phyloP scores from a whole-genome alignment of 2,797 vertebrate genomes.

The Hydrophis major region DNA sequence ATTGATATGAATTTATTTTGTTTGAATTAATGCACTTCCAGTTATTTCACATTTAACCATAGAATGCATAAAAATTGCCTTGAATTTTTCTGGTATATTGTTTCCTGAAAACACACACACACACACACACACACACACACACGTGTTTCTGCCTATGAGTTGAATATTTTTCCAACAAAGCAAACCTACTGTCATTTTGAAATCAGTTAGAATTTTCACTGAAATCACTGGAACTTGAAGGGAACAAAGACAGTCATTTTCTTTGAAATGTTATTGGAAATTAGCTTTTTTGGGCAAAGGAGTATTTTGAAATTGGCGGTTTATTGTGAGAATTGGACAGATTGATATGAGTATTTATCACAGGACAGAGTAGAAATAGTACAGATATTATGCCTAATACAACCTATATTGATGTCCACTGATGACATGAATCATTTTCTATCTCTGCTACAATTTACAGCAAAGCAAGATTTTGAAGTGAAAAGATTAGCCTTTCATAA shows the following conservation, averaged over 20 bases:
- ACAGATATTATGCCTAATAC: conserved; percentile 60
- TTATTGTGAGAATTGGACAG: conserved; percentile 34
- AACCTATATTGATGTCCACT: conserved; percentile 60
- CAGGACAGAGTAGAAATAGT: conserved; percentile 35
- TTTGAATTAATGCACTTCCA: not conserved
- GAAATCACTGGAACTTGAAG: conserved; percentile 43
- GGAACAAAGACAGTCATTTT: conserved; percentile 46
- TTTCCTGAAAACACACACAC: not conserved
- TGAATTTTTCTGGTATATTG: not conserved
- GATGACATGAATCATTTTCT: conserved; percentile 53
- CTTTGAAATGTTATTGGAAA: conserved; percentile 37
- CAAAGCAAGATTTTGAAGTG: conserved; percentile 48
- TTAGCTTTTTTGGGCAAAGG: conserved; percentile 55
- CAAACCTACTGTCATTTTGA: not conserved
- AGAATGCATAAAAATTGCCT: not conserved
- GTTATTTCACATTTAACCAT: not conserved
- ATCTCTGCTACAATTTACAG: conserved; percentile 50
- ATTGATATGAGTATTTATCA: conserved; percentile 59
- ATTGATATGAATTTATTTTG: not conserved
- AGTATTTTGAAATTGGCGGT: conserved; percentile 62
- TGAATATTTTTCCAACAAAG: not conserved
- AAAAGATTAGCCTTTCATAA: conserved; percentile 65
- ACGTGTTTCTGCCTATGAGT: not conserved
- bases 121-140: too few relatives aligned
- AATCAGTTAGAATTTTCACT: conserved; percentile 30